Evolutionary conservation across 2,888 invertebrate genomes (phyloP), one percentile per base, ranked within the genome.

Genomic region (Ochropleura plecta): DNA sequence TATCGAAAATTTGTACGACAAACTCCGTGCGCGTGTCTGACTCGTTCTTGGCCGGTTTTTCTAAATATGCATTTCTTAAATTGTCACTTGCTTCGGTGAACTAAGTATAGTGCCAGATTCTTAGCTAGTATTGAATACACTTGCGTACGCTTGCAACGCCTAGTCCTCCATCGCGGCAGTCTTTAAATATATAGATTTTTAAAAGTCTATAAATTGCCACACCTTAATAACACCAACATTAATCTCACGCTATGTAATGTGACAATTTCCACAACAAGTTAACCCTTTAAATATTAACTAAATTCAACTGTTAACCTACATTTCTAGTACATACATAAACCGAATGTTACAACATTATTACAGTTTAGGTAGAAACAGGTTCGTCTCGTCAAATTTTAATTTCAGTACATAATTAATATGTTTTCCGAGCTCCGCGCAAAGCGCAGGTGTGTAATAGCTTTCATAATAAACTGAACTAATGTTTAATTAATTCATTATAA

Each of bases 301-400:
- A 57, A 72, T 62, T 73, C 20, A 30, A 71, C 73, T 70, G 72
- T 30, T 70, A 63, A 76, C 74, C 72, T 62, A 82, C 51, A 74
- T 68, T 70, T 59, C 59, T 59, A 68, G n/a, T 57, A 9, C 65
- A 57, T 40, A 60, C 44, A 57, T 60, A 49, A 30, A 78, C 62
- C 30, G 3, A 85, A 84, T 64, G 46, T 67, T 77, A 67, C 68
- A 75, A 77, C 55, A 68, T 67, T 55, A 70, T 60, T 55, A 80
- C 66, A 76, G 80, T 62, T 53, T 84, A 70, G 4, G n/a, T 44
- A 14, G 62, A 46, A 62, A 44, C 60, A 69, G 76, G 82, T 86
- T 84, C 20, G 76, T 86, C 86, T 89, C 88, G 82, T 89, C 88
- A 90, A 90, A 89, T 89, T 88, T 88, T 86, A 88, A 87, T 84